Evolutionary conservation across 2,797 vertebrate genomes (phyloP).

Genomic region (Acrocephalus scirpaceus): DNA sequence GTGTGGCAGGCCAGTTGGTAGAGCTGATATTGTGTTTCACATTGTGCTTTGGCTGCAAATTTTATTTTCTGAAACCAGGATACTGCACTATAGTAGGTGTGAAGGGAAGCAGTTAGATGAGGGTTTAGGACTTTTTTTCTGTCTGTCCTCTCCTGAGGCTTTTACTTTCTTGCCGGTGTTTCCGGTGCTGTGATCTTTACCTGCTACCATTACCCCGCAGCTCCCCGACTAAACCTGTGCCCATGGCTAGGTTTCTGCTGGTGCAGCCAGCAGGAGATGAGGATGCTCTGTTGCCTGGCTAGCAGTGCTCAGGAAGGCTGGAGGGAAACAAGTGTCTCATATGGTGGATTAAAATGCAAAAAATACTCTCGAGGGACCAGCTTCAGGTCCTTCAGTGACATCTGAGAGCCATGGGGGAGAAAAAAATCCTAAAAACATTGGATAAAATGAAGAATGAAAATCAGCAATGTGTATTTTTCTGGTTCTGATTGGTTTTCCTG

Average conservation of each 20-base stretch:
- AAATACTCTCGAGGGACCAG: neutral
- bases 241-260: rapidly evolving
- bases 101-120: neutral
- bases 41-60: neutral
- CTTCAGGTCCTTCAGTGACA: neutral
- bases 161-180: neutral
- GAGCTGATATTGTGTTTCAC: neutral
- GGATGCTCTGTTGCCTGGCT: neutral
- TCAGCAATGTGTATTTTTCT: neutral
- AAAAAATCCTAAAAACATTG: neutral
- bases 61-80: neutral
- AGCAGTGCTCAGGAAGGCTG: neutral
- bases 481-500: neutral
- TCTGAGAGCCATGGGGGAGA: neutral
- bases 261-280: neutral
- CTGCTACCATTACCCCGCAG: neutral
- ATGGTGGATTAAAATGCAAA: neutral
- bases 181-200: neutral
- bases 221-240: neutral
- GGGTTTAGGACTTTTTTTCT: neutral
- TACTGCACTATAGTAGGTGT: neutral
- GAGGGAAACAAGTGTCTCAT: neutral
- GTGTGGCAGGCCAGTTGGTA: neutral
- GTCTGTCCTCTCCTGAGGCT: neutral
- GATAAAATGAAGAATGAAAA: neutral